Conservation (phyloP, 2,113 vertebrate species). For the Oryzias javanicus region DNA sequence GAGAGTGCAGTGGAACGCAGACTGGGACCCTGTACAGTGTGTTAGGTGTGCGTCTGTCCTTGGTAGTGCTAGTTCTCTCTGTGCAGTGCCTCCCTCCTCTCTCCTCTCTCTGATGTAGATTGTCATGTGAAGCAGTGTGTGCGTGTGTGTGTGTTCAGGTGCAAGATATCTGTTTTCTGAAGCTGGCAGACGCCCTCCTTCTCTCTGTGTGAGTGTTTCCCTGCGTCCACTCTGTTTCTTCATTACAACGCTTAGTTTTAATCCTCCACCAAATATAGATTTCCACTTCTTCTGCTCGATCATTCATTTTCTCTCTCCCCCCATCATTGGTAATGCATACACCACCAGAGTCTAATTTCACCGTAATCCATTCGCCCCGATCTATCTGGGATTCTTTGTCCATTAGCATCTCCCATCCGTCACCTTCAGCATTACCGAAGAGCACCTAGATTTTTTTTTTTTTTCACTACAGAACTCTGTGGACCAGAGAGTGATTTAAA, state of each 20-base stretch:
- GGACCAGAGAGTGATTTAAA: slow-evolving; percentile 58
- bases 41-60: slow-evolving; percentile 60
- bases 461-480: slow-evolving; percentile 37
- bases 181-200: slow-evolving; percentile 56
- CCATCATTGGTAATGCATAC: slow-evolving; percentile 54
- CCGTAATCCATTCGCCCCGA: slow-evolving; percentile 54
- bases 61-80: slow-evolving; percentile 71
- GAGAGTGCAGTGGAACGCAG: slow-evolving; percentile 81
- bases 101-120: slow-evolving; percentile 58
- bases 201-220: not conserved
- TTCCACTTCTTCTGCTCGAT: slow-evolving; percentile 57
- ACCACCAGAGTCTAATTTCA: slow-evolving; percentile 55
- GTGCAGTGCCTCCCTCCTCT: slow-evolving; percentile 61
- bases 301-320: slow-evolving; percentile 62
- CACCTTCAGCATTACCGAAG: slow-evolving; percentile 22
- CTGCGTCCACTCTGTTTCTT: slow-evolving; percentile 40
- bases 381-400: slow-evolving; percentile 47
- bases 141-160: slow-evolving; percentile 55
- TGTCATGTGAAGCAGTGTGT: slow-evolving; percentile 58
- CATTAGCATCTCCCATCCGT: slow-evolving; percentile 53
- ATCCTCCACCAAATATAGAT: slow-evolving; percentile 62
- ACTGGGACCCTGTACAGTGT: slow-evolving; percentile 63
- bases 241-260: slow-evolving; percentile 49
- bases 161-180: slow-evolving; percentile 57
- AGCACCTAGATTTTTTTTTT: slow-evolving; percentile 31